These are phyloP conservation scores for Maniola jurtina DNA, from an alignment of 1,140 invertebrate genomes.

Conservation along the genomic window DNA sequence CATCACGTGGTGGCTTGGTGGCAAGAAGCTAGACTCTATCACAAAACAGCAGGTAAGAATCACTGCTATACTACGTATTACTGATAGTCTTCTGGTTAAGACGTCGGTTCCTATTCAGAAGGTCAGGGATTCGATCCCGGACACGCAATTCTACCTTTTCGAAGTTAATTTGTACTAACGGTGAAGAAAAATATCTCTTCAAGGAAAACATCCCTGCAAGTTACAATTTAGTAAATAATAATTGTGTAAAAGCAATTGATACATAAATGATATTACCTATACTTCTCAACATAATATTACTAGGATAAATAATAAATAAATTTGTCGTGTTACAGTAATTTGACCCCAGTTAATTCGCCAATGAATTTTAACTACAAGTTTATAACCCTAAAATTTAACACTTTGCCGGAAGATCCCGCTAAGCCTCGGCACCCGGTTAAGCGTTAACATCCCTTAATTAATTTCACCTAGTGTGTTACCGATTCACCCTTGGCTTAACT, in stretches of 20 bases:
- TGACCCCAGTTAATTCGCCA: neutral
- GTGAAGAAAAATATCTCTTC: no score
- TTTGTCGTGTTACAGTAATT: neutral
- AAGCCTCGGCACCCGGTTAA: constrained; percentile 24
- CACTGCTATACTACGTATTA: no score
- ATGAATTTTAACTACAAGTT: constrained; percentile 18
- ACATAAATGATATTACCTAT: no score
- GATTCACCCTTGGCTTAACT: constrained; percentile 24
- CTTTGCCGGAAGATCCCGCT: constrained; percentile 15
- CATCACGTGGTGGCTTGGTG: constrained; percentile 90
- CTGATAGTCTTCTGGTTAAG: no score
- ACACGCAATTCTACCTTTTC: no score
- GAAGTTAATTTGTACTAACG: no score
- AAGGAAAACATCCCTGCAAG: no score
- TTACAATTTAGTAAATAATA: neutral
- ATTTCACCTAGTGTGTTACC: constrained; percentile 26
- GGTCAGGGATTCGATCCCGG: no score
- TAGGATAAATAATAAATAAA: no score
- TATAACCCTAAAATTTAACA: constrained; percentile 14
- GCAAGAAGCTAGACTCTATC: constrained; percentile 79
- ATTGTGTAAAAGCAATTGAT: no score
- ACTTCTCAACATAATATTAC: neutral
- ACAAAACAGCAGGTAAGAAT: constrained; percentile 51
- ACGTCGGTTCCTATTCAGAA: no score
- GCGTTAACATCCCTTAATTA: constrained; percentile 32